Conservation (phyloP, 2,888 invertebrate species). For the Philopedon plagiatum region DNA sequence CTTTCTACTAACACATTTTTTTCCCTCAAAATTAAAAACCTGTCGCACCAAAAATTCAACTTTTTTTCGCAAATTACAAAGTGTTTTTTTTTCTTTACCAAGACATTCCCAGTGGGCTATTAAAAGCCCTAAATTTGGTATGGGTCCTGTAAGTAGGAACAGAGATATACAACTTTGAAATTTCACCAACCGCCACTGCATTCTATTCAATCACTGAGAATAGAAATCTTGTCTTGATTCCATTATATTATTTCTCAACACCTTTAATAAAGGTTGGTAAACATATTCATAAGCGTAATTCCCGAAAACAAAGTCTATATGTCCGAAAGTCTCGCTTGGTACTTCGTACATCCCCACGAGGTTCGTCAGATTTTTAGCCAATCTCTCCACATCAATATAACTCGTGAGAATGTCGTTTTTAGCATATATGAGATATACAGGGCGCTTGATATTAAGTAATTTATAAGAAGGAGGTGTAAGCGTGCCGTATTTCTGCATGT, state of each 20-base stretch:
- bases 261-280: conserved; percentile 67
- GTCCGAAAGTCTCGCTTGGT: conserved; percentile 77
- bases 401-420: conserved; percentile 83
- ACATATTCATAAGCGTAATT: conserved; percentile 75
- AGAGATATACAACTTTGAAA: too few species aligned
- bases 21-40: too few species aligned
- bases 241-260: conserved; percentile 55
- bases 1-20: too few species aligned
- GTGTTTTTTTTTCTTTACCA: too few species aligned
- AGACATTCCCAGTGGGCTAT: too few species aligned
- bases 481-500: conserved; percentile 74
- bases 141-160: too few species aligned
- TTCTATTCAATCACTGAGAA: too few species aligned
- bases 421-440: conserved; percentile 78
- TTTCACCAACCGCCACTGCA: too few species aligned
- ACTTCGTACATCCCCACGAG: conserved; percentile 75
- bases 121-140: too few species aligned
- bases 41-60: too few species aligned
- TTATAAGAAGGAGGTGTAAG: conserved; percentile 76
- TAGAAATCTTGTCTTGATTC: too few species aligned
- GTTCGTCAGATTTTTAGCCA: conserved; percentile 71
- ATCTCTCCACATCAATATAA: conserved; percentile 61
- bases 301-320: conserved; percentile 82
- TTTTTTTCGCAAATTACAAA: too few species aligned
- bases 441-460: conserved; percentile 74